Evolutionary conservation across 2,888 invertebrate species (phyloP).

Genomic region (Girardia tigrina): DNA sequence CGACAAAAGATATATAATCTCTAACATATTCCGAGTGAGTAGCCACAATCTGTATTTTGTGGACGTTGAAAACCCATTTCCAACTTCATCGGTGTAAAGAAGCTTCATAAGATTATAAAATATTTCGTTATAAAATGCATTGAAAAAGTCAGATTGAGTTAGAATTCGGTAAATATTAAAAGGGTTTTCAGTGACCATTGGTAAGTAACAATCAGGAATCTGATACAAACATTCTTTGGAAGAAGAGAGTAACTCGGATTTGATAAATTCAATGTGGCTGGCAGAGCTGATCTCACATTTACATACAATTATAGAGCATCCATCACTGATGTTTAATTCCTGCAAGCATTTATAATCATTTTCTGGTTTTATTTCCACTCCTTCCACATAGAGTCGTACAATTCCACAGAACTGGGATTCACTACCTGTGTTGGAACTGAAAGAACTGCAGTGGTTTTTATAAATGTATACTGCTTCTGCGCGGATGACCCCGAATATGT

Average conservation of each 20-base stretch:
- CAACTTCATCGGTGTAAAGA: not conserved
- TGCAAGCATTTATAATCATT: slow-evolving; percentile 7
- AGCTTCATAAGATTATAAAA: not conserved
- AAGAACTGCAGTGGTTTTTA: not conserved
- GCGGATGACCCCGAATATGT: not conserved
- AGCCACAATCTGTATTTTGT: slow-evolving; percentile 10
- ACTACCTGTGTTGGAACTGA: not conserved
- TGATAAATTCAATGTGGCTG: not conserved
- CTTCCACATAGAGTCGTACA: not conserved
- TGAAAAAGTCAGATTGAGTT: not conserved
- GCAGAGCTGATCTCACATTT: not conserved
- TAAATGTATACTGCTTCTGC: not conserved
- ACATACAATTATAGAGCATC: not conserved
- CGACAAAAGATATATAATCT: not conserved
- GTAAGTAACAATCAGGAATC: not conserved
- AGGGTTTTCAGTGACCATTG: not conserved
- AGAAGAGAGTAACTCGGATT: not conserved
- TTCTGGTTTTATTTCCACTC: not conserved
- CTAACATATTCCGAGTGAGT: not conserved
- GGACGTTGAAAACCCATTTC: not conserved
- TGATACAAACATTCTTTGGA: slow-evolving; percentile 6
- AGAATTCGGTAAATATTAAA: not conserved
- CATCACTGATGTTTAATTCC: slow-evolving; percentile 1
- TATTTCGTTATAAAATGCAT: slow-evolving; percentile 9
- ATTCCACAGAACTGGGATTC: slow-evolving; percentile 7